A percentile compares a stretch with the other conserved stretches of the same genome.
Conservation (phyloP, 2,797 vertebrate genomes). For the Scolopax bukidnonensis region DNA sequence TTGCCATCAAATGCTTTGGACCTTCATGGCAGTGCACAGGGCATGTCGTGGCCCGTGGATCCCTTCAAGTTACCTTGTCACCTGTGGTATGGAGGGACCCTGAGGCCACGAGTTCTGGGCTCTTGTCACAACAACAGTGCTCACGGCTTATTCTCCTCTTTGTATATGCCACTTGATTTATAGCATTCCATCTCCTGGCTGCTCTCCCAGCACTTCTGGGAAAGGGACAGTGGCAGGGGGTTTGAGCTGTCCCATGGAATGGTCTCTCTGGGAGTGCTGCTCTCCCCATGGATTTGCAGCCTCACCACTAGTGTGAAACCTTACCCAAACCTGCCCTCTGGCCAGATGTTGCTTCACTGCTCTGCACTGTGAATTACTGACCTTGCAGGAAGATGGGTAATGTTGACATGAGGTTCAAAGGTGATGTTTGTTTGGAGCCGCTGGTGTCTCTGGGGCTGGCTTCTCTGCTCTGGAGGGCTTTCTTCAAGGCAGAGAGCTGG, state of each 20-base stretch:
- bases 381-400: background rate
- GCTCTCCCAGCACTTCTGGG: background rate
- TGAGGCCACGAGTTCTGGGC: background rate
- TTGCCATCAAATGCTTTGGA: background rate
- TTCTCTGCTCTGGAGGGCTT: background rate
- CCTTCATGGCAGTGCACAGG: background rate
- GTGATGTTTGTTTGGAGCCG: constrained; percentile 33
- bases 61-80: background rate
- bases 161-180: background rate
- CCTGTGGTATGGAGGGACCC: background rate
- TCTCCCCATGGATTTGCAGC: background rate
- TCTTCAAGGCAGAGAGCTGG: background rate
- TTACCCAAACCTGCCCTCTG: background rate
- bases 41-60: accelerated
- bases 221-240: background rate
- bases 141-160: background rate
- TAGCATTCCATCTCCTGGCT: background rate
- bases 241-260: background rate
- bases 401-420: constrained; percentile 47
- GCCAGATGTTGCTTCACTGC: constrained; percentile 12
- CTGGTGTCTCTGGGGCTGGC: background rate
- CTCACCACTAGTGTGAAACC: background rate
- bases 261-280: accelerated
- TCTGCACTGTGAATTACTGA: background rate
- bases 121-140: background rate